These are phyloP conservation scores for Cordilura impudica DNA, from an alignment of 2,888 invertebrate genomes.

Conservation along the genomic window DNA sequence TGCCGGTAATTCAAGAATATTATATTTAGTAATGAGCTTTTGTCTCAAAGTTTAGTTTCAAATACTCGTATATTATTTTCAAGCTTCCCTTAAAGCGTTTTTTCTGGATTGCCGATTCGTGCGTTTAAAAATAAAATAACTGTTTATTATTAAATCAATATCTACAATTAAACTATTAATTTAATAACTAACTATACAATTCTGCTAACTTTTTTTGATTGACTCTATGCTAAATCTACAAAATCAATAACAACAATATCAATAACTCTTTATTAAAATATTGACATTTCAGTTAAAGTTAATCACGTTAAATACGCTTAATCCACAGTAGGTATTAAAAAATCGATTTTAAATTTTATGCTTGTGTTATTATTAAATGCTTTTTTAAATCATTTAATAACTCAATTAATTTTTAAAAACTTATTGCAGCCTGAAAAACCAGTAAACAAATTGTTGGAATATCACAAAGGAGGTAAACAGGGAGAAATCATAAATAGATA, in stretches of 20 bases:
- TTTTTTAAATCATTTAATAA: conserved; percentile 37
- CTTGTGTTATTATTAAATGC: conserved; percentile 35
- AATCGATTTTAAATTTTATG: conserved; percentile 43
- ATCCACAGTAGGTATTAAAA: conserved; percentile 3
- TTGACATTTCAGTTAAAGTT: background rate
- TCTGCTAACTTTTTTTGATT: background rate
- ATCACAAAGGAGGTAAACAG: background rate
- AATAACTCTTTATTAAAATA: background rate
- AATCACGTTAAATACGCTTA: background rate
- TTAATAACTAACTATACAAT: background rate
- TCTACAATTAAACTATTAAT: background rate
- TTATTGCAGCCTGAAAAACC: background rate
- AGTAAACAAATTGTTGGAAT: background rate
- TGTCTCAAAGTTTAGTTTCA: too few relatives aligned
- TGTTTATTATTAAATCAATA: too few relatives aligned
- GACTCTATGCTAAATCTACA: background rate
- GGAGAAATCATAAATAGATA: background rate
- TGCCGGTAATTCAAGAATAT: too few relatives aligned
- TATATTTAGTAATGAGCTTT: too few relatives aligned
- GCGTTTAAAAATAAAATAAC: too few relatives aligned
- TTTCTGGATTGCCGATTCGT: too few relatives aligned
- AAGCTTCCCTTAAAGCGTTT: too few relatives aligned
- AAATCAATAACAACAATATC: background rate
- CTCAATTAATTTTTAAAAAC: conserved; percentile 23
- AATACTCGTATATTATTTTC: too few relatives aligned